Base-by-base conservation (phyloP, 2,888 invertebrate species). In the Heteropelma amictum region DNA sequence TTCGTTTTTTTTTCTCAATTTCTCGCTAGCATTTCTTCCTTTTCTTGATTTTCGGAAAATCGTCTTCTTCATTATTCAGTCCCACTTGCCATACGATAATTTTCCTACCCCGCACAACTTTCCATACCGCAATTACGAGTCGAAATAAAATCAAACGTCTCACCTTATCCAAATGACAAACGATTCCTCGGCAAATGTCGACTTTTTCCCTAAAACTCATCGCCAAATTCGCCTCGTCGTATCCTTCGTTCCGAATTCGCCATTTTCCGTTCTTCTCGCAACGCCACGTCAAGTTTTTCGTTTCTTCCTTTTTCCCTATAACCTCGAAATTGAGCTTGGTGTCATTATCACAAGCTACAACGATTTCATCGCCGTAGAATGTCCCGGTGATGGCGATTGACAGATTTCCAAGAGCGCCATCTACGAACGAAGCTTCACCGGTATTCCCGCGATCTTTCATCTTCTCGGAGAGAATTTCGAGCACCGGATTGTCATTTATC, bases 211-310 rank as follows among this genome's bases (percentile, higher is more conserved):
- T 53, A 30, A 67, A 8, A 54, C 75, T n/a, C 33, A 30, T 42
- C 1, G 42, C 56, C 14, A 67, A 63, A 28, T 47, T 63, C 19
- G 54, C 38, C 40, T 78, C 78, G 6, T 76, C 56, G 1, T 82
- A 35, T 38, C 61, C 12, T 38, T 47, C 60, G 76, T 79, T 45
- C 7, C 53, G 26, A 19, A 80, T 38, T 35, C 69, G 61, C 87
- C 87, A 87, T 45, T 65, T 54, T n/a, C 81, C 82, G 12, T 76
- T 40, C 23, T 80, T 72, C 7, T 79, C 74, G 33, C 87, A 87
- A 21, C 10, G 64, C 86, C 86, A 87, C 6, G 81, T 84, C 14
- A 85, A 45, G 67, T 82, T 82, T 12, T 69, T 33, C 19, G 79
- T 8, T 19, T 60, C 45, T 19, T 71, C 56, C 28, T 45, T 28